Evolutionary conservation across 1,140 invertebrate species (phyloP).

Genomic region (Zaprionus nigranus): DNA sequence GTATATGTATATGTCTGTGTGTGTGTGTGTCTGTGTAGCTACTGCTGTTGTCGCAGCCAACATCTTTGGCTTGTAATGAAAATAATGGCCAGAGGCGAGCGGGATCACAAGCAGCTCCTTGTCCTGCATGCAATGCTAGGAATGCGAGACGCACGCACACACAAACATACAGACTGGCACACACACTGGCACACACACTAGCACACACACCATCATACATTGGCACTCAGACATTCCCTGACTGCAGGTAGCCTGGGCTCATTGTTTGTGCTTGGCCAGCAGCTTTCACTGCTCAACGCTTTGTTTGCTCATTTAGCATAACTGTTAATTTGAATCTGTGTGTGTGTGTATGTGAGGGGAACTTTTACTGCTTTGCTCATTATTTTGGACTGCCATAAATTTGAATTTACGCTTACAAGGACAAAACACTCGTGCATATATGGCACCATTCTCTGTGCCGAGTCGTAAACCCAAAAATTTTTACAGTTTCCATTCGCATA

Average conservation of each 20-base stretch:
- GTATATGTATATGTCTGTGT: constrained; percentile 6
- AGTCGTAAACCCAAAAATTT: constrained; percentile 58
- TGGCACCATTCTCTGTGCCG: constrained; percentile 36
- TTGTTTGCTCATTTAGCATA: constrained; percentile 61
- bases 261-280: constrained; percentile 43
- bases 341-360: constrained; percentile 13
- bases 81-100: constrained; percentile 41
- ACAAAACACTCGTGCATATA: constrained; percentile 30
- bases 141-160: constrained; percentile 12
- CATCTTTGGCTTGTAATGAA: constrained; percentile 55
- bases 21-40: constrained; percentile 2
- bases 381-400: constrained; percentile 62
- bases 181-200: neutral
- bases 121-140: neutral
- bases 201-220: neutral
- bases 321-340: constrained; percentile 54
- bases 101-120: neutral
- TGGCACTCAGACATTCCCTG: constrained; percentile 14
- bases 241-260: constrained; percentile 45
- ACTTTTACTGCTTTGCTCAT: constrained; percentile 58
- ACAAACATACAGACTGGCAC: neutral
- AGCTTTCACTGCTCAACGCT: constrained; percentile 45
- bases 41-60: constrained; percentile 15
- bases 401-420: constrained; percentile 61
- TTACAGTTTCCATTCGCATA: constrained; percentile 59